Percentiles rank a stretch among this genome's conserved stretches.
Conservation (phyloP, 2,888 invertebrate genomes). For the Rhodophaea formosa region DNA sequence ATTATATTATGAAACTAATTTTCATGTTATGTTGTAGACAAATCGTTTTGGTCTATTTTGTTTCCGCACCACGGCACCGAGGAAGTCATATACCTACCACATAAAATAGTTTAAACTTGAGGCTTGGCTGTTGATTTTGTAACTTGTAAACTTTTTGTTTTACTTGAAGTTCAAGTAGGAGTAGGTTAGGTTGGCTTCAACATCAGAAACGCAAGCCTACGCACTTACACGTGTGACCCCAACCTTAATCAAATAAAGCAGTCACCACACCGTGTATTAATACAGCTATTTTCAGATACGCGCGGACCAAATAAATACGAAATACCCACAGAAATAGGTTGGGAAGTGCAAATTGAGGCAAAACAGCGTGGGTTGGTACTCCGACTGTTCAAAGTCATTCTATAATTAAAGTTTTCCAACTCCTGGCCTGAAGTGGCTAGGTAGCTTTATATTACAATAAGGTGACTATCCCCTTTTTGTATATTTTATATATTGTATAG, state of each 20-base stretch:
- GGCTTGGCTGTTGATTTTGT: no score
- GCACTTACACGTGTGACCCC: neutral
- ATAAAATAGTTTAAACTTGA: no score
- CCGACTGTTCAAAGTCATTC: slow-evolving; percentile 12
- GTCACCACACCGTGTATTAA: neutral
- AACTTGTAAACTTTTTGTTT: no score
- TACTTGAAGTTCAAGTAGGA: no score
- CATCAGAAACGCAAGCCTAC: neutral
- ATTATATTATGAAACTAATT: no score
- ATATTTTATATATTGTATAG: neutral
- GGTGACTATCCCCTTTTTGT: neutral
- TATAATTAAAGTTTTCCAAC: slow-evolving; percentile 11
- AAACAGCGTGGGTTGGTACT: slow-evolving; percentile 1
- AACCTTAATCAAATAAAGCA: neutral
- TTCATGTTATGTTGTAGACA: no score
- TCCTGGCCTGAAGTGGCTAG: slow-evolving; percentile 2
- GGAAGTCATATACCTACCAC: no score
- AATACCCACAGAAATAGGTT: neutral
- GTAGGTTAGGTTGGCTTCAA: neutral
- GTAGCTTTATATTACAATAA: neutral
- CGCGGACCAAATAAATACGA: neutral
- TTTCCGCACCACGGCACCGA: no score
- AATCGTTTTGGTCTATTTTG: no score
- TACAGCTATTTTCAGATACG: neutral
- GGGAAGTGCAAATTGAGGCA: neutral